These are phyloP conservation scores for Crepidodera aurea DNA, from an alignment of 2,888 invertebrate genomes.

Conservation along the genomic window DNA sequence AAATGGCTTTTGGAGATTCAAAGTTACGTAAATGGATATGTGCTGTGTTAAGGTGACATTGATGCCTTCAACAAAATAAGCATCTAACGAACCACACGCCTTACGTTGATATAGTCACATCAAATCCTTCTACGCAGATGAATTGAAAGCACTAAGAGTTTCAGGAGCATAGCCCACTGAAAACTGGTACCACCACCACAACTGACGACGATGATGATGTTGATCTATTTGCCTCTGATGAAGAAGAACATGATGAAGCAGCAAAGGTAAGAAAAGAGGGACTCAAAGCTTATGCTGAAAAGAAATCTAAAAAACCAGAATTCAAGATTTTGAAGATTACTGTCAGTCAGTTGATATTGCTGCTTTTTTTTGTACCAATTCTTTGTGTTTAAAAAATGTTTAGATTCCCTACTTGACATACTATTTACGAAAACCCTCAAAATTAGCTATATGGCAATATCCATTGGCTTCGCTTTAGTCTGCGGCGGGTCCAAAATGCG, in stretches of 20 bases:
- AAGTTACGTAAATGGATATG: too few relatives aligned
- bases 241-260: slow-evolving; percentile 84
- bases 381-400: too few relatives aligned
- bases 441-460: too few relatives aligned
- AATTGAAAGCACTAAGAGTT: slow-evolving; percentile 66
- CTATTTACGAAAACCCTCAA: too few relatives aligned
- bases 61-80: slow-evolving; percentile 81
- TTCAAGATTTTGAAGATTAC: too few relatives aligned
- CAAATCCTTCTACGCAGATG: slow-evolving; percentile 81
- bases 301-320: too few relatives aligned
- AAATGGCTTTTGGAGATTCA: too few relatives aligned
- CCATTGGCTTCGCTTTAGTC: too few relatives aligned
- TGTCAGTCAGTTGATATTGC: too few relatives aligned
- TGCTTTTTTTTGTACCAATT: too few relatives aligned
- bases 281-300: slow-evolving; percentile 90
- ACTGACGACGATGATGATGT: slow-evolving; percentile 74
- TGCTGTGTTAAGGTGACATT: slow-evolving; percentile 89
- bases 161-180: slow-evolving; percentile 64
- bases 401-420: too few relatives aligned
- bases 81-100: slow-evolving; percentile 71
- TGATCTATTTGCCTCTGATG: slow-evolving; percentile 89
- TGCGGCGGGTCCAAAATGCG: too few relatives aligned
- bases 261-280: slow-evolving; percentile 76
- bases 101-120: slow-evolving; percentile 96
- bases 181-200: slow-evolving; percentile 69